Percentiles rank a stretch among this genome's conserved stretches.
Evolutionary conservation across 1,140 invertebrate species (phyloP).

Genomic region (Oncopodura yosiiana): DNA sequence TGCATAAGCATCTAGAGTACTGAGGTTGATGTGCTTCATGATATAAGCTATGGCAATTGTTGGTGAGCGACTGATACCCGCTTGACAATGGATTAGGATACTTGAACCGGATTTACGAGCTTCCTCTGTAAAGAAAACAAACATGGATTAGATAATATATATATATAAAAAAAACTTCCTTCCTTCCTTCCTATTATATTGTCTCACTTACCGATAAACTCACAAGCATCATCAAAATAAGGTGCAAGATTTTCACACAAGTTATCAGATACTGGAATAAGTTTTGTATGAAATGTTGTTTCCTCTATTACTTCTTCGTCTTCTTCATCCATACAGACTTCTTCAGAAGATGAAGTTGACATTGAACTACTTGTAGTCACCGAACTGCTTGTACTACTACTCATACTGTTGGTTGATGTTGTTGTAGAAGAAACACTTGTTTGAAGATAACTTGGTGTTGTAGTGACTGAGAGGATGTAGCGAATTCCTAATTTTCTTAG

Average conservation of each 20-base stretch:
- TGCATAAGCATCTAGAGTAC: slow-evolving; percentile 82
- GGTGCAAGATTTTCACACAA: slow-evolving; percentile 81
- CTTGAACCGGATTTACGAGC: slow-evolving; percentile 63
- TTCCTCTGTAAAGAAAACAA: slow-evolving; percentile 61
- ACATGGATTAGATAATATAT: slow-evolving; percentile 14
- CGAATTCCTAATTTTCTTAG: slow-evolving; percentile 57
- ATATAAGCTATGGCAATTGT: slow-evolving; percentile 91
- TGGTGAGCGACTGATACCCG: slow-evolving; percentile 85
- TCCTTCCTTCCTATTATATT: no score
- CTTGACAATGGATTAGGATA: slow-evolving; percentile 89
- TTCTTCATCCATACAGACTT: background rate
- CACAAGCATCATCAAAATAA: slow-evolving; percentile 82
- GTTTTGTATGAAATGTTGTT: slow-evolving; percentile 29
- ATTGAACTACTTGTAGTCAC: background rate
- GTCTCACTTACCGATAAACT: slow-evolving; percentile 82
- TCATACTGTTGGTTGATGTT: background rate
- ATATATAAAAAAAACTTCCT: no score
- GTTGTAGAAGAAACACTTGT: slow-evolving; percentile 36
- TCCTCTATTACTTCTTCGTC: slow-evolving; percentile 4
- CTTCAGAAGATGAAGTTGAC: background rate
- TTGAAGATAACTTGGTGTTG: slow-evolving; percentile 62
- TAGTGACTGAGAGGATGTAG: slow-evolving; percentile 73
- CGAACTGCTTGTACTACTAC: background rate
- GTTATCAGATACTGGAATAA: slow-evolving; percentile 51
- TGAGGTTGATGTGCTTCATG: slow-evolving; percentile 75